Evolutionary conservation across 2,113 vertebrate species (phyloP), one percentile per base, ranked within the genome.

Genomic region (Haemorhous mexicanus): DNA sequence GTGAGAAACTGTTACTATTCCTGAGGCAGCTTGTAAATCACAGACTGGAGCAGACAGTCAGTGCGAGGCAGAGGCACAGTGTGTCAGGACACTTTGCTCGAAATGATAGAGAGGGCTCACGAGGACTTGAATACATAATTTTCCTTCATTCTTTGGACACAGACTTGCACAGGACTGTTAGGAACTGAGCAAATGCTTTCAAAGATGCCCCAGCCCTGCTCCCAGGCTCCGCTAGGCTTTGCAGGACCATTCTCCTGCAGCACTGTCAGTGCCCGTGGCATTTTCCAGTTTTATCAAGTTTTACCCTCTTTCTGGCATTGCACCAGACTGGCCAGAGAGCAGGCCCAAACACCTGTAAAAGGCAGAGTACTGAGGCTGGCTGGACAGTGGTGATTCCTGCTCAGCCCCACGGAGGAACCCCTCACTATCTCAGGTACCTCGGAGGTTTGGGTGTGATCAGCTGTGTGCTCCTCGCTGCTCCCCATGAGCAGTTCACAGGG

Each of bases 61-160:
- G 41, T 1, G 46, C 13, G 15, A 72, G 67, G 22, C 11, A 13
- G 32, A 72, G 67, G 20, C 11, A 11, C 0, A 0, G 33, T 1
- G 21, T 3, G 9, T 8, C 47, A 3, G 72, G 55, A 27, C 55
- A 46, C 43, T 27, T 15, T 6, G 13, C 18, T 39, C 4, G 1
- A 6, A 59, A 22, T 1, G 33, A 27, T 12, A 53, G 28, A 53
- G 44, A 37, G 35, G 50, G 64, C 43, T 64, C 49, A 69, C 11
- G 5, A n/a, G 50, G 53, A 35, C 7, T 5, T 24, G 35, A 77
- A 53, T 10, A 35, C 35, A 6, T n/a, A 16, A 13, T 87, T 95
- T 58, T 24, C n/a, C 56, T 14, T 33, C 22, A 7, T 50, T 59
- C 56, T 46, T 32, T 14, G 10, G 50, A 63, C 84, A 70, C 33